These are phyloP conservation scores for Drosophila nr. medialis DNA, from an alignment of 2,888 invertebrate species.

Conservation along the genomic window DNA sequence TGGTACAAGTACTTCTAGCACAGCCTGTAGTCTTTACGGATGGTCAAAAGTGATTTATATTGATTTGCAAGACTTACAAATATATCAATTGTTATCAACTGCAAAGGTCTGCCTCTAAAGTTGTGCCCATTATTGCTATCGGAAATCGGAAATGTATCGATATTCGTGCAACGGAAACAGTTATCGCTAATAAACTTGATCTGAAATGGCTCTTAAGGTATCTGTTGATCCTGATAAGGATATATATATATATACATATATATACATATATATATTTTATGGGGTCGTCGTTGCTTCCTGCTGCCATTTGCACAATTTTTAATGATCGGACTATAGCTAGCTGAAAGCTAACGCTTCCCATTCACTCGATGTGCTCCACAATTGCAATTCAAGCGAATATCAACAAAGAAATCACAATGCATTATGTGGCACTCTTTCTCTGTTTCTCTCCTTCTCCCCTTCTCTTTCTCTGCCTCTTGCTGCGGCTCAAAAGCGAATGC, in stretches of 20 bases:
- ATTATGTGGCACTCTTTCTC: background rate
- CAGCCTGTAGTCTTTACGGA: background rate
- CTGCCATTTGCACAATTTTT: background rate
- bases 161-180: background rate
- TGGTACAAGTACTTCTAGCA: background rate
- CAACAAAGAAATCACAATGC: constrained; percentile 10
- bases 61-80: background rate
- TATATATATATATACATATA: background rate
- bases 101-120: background rate
- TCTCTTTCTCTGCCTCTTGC: background rate
- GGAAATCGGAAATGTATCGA: background rate
- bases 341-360: background rate
- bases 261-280: background rate
- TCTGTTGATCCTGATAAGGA: background rate
- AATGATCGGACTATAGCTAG: background rate
- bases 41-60: background rate
- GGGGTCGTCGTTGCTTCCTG: background rate
- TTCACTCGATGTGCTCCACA: background rate
- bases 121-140: background rate
- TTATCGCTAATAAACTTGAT: background rate
- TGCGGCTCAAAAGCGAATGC: constrained; percentile 21
- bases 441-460: background rate
- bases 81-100: background rate
- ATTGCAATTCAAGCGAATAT: background rate
- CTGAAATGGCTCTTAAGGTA: background rate